Conservation (phyloP, 2,113 vertebrate genomes). For the Mirza zaza region DNA sequence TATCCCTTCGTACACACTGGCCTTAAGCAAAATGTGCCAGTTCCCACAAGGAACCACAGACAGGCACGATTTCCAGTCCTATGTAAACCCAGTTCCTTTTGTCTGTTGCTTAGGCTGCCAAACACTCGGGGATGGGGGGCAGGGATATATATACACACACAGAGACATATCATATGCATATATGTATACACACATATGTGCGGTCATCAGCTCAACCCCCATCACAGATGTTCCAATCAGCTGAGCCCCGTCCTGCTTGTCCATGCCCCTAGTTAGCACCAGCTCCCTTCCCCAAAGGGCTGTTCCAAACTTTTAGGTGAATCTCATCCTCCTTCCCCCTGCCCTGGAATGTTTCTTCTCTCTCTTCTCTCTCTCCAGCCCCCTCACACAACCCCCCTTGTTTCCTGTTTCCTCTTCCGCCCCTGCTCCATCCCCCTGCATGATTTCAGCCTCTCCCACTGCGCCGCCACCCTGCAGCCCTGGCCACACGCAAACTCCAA, state of each 20-base stretch:
- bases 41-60: background rate
- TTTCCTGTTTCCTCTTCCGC: background rate
- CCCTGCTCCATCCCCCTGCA: background rate
- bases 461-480: background rate
- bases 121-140: background rate
- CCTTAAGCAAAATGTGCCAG: background rate
- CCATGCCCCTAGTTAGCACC: too few species aligned
- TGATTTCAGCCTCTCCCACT: background rate
- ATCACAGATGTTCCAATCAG: background rate
- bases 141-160: background rate
- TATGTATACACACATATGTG: background rate
- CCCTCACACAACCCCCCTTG: too few species aligned
- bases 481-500: background rate
- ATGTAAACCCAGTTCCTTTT: background rate
- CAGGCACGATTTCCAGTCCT: background rate
- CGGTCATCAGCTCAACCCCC: background rate
- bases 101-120: background rate
- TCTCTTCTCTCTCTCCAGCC: background rate
- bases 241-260: background rate
- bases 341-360: background rate
- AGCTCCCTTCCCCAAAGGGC: background rate
- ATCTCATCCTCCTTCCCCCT: background rate
- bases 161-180: background rate
- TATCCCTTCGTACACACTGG: background rate
- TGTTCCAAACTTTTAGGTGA: background rate